phyloP scores from a whole-genome alignment of 2,797 vertebrate species.

The Dipus sagitta region DNA sequence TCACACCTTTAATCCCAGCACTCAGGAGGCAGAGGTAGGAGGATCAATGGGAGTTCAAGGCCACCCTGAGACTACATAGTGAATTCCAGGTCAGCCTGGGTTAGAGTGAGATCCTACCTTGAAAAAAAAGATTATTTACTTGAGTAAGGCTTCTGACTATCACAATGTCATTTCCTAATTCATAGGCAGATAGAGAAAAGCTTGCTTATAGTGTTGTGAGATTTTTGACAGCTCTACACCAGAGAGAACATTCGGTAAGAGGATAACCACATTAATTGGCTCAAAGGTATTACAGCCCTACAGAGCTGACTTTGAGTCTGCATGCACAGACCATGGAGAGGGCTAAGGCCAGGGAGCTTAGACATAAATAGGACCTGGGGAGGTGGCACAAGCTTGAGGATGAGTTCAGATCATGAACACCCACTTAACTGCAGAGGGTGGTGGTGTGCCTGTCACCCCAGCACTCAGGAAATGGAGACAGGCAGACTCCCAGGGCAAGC shows the following conservation, averaged over 20 bases:
- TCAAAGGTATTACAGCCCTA: not conserved
- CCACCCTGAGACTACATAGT: too few species aligned
- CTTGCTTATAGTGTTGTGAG: not conserved
- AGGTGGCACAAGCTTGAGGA: too few species aligned
- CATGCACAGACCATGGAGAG: not conserved
- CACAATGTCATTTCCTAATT: slow-evolving; percentile 36
- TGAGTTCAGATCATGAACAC: too few species aligned
- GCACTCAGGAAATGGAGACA: too few species aligned
- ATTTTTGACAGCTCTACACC: not conserved
- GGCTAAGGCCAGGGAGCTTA: not conserved
- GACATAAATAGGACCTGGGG: not conserved
- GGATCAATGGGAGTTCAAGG: too few species aligned
- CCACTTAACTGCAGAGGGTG: too few species aligned
- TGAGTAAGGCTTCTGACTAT: slow-evolving; percentile 25
- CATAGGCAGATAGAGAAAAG: not conserved
- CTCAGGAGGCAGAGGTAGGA: too few species aligned
- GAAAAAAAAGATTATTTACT: not conserved
- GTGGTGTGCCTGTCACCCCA: too few species aligned
- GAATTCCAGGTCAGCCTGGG: too few species aligned
- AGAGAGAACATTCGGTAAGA: slow-evolving; percentile 27
- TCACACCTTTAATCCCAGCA: too few species aligned
- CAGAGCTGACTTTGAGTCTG: not conserved
- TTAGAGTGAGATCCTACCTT: too few species aligned
- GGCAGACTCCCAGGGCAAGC: too few species aligned
- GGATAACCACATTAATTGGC: not conserved